Base-by-base conservation (phyloP, 2,113 vertebrate species). In the Neogobius melanostomus region DNA sequence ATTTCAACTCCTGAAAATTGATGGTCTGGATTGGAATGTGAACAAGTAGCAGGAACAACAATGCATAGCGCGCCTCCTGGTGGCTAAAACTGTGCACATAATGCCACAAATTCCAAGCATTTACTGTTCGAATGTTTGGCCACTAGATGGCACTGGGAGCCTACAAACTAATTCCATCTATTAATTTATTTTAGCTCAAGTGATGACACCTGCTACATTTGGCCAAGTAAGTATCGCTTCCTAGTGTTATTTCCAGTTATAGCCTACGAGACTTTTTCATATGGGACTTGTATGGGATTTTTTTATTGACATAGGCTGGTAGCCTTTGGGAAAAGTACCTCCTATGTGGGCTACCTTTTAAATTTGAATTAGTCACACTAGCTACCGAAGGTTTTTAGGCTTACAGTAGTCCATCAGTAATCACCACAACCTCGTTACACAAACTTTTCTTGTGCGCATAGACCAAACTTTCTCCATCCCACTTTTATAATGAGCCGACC, bases 401-500 rank as follows among this genome's bases (percentile, higher is more conserved):
- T 4, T 45, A 11, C 4, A 51, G 2, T 46, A 16, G 1, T 4
- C 48, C 1, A 17, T 2, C 14, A 15, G 11, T 3, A n/a, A 11
- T 11, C 7, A 44, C 36, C 36, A 60, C 0, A 7, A 60, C 7
- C 7, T 42, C 57, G n/a, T 61, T 12, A 10, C 15, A 42, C 15
- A n/a, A 45, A 45, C 15, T 61, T 61, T 36, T 61, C 7, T 12
- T 10, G 8, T 44, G 7, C 15, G 15, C 42, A 11, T 10, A 15
- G 54, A 10, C 6, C 14, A 63, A 67, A 76, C 68, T 47, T 67
- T 65, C 51, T 8, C 49, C 17, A 69, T 48, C 50, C 47, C 28
- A 42, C 56, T 59, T 57, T 42, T 49, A 50, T 46, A 11, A 28
- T 21, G 47, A 60, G 7, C 45, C 36, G 11, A 0, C 11, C 62